Conservation (phyloP, 2,888 invertebrate species). For the Elmis aenea region DNA sequence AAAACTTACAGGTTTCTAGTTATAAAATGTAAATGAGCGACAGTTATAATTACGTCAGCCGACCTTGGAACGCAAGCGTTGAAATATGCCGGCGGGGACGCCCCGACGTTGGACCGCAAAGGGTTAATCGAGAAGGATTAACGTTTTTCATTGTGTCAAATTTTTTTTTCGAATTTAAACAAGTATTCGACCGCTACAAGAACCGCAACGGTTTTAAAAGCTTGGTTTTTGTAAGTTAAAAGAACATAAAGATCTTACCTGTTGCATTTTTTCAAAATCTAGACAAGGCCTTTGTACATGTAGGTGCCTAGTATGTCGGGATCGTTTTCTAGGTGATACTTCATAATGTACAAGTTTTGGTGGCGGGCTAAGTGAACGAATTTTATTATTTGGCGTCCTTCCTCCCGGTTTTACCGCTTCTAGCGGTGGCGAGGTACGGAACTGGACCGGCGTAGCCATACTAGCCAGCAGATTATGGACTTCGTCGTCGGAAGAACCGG, state of each 20-base stretch:
- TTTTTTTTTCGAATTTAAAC: neutral
- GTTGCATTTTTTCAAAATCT: conserved; percentile 96
- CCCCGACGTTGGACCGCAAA: too few relatives aligned
- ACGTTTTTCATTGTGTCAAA: too few relatives aligned
- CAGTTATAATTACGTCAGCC: too few relatives aligned
- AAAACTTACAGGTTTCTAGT: too few relatives aligned
- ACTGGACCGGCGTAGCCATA: conserved; percentile 78
- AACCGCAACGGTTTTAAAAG: too few relatives aligned
- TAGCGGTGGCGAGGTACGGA: conserved; percentile 85
- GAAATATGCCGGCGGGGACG: too few relatives aligned
- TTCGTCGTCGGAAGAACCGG: conserved; percentile 37
- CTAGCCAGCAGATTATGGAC: conserved; percentile 45
- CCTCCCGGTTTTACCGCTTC: conserved; percentile 77
- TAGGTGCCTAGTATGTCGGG: conserved; percentile 56
- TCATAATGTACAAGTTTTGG: conserved; percentile 53
- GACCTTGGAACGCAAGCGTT: too few relatives aligned
- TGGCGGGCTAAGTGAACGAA: conserved; percentile 49
- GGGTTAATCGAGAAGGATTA: too few relatives aligned
- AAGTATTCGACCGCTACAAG: neutral
- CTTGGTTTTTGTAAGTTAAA: too few relatives aligned
- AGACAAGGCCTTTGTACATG: conserved; percentile 82
- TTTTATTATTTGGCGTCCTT: conserved; percentile 42
- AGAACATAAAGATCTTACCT: conserved; percentile 64
- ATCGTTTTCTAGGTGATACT: conserved; percentile 55
- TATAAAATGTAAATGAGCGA: too few relatives aligned